A percentile compares a stretch with the other conserved stretches of the same genome.
These are phyloP conservation scores for Melinopterus prodromus DNA, from an alignment of 2,888 invertebrate species.

Conservation along the genomic window DNA sequence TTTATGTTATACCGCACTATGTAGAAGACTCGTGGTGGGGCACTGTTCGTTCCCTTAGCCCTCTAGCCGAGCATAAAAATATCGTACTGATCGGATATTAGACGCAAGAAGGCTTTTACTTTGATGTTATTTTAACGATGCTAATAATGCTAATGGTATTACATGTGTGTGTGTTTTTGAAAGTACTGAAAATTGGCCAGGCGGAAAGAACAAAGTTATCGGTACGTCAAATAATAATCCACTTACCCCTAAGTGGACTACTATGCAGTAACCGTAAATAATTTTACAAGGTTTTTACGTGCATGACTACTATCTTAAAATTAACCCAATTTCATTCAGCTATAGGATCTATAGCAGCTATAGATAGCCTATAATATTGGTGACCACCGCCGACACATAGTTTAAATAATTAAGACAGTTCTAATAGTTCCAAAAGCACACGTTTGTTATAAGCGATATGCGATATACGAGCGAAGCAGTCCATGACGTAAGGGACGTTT, in stretches of 20 bases:
- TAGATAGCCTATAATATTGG: too few species aligned
- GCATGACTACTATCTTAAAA: background rate
- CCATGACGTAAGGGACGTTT: too few species aligned
- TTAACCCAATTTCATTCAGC: background rate
- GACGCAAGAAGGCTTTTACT: conserved; percentile 29
- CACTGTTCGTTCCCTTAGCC: conserved; percentile 24
- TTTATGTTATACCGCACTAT: background rate
- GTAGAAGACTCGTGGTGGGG: conserved; percentile 9
- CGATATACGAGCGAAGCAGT: too few species aligned
- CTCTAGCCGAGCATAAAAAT: conserved; percentile 34
- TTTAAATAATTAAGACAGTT: too few species aligned
- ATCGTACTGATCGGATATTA: conserved; percentile 33
- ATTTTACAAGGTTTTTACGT: conserved; percentile 9
- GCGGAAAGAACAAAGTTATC: conserved; percentile 14
- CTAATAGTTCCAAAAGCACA: too few species aligned
- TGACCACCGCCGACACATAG: too few species aligned
- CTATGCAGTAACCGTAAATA: background rate
- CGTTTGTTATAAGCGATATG: too few species aligned
- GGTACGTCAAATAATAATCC: conserved; percentile 8
- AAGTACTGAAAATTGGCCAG: conserved; percentile 24
- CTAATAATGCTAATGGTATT: conserved; percentile 31
- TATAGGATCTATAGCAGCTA: too few species aligned
- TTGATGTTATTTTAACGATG: conserved; percentile 33
- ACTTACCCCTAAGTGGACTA: background rate
- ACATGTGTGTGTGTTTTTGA: conserved; percentile 5